Evolutionary conservation across 2,888 invertebrate species (phyloP), one percentile per base, ranked within the genome.

Genomic region (Platycheirus albimanus): DNA sequence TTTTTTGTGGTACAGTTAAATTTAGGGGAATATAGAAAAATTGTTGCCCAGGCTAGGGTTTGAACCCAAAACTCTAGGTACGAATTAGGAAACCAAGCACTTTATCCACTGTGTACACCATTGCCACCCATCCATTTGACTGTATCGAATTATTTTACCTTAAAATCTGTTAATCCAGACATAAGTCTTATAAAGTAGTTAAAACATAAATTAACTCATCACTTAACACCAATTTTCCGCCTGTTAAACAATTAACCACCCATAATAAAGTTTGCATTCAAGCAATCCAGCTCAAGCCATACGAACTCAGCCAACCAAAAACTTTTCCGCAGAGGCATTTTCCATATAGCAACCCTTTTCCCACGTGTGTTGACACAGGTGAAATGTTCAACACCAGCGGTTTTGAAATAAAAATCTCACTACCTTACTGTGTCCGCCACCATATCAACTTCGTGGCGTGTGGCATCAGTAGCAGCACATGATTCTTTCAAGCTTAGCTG

Each of bases 401-500:
- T 33, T 24, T 64, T 28, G 1, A 19, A 49, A 74, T 28, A 54
- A 41, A 63, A 75, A 56, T 58, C 56, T 49, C 10, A 43, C 45
- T 61, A 52, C 3, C 17, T 8, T 33, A 3, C 38, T 13, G 2
- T 38, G 11, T n/a, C n/a, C 41, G 36, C 20, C 49, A 5, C 47
- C 11, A 43, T 64, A 41, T 51, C 49, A 33, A 41, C 61, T 30
- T 30, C 64, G 47, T 58, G 71, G 72, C 77, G 72, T 67, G 81
- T 72, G 54, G 54, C 56, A 19, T 17, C 4, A 8, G n/a, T n/a
- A 11, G 51, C 15, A 52, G 69, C 66, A 64, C 72, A 72, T 78
- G 69, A 64, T 78, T 83, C 63, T 78, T 77, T 83, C 78, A 83
- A 64, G 83, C 83, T 83, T 51, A 78, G 45, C 83, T 58, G 58